Evolutionary conservation across 2,113 vertebrate genomes (phyloP).

Genomic region (Noctilio leporinus): DNA sequence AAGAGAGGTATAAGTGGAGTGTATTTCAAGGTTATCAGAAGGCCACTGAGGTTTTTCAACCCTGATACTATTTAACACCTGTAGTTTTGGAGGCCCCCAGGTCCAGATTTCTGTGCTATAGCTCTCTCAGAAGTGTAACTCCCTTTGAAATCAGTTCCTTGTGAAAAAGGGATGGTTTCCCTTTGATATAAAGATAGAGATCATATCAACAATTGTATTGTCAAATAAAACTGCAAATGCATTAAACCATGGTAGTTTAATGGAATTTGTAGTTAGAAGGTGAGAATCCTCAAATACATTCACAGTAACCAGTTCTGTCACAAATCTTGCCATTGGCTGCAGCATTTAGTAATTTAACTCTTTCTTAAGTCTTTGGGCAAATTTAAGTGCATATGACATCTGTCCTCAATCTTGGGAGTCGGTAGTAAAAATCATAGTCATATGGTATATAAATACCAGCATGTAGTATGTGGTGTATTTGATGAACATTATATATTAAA

Average conservation of each 20-base stretch:
- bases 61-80: background rate
- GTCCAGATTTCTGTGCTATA: background rate
- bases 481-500: background rate
- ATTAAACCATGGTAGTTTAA: background rate
- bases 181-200: background rate
- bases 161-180: background rate
- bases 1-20: background rate
- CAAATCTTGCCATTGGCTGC: background rate
- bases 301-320: background rate
- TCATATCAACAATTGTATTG: background rate
- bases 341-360: background rate
- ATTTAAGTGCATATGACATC: background rate
- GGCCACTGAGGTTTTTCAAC: background rate
- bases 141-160: background rate
- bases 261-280: background rate
- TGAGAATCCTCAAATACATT: background rate
- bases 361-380: conserved; percentile 6
- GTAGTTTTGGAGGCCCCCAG: background rate
- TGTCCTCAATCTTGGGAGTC: background rate
- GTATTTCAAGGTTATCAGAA: background rate
- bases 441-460: background rate
- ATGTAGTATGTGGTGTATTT: background rate
- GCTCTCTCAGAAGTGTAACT: background rate
- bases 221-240: background rate
- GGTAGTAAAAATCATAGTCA: background rate